Conservation (phyloP, 1,140 invertebrate genomes). For the Trichonephila clavata region DNA sequence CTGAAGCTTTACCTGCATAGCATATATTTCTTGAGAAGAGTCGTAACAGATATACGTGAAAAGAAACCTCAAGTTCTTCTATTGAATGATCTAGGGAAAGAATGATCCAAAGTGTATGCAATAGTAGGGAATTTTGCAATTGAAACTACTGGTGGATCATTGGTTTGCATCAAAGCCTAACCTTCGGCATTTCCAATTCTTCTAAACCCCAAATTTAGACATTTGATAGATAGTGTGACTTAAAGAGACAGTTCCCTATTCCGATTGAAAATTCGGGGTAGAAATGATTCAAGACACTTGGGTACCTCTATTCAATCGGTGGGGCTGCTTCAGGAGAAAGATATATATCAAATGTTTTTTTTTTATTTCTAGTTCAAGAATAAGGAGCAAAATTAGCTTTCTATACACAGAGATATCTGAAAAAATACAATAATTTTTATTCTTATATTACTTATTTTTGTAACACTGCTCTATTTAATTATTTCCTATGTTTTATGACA, state of each 20-base stretch:
- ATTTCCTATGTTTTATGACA: too few species aligned
- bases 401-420: too few species aligned
- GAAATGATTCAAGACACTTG: slow-evolving; percentile 46
- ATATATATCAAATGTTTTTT: too few species aligned
- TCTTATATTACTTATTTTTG: too few species aligned
- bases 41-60: slow-evolving; percentile 44
- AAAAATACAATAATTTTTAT: too few species aligned
- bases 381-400: too few species aligned
- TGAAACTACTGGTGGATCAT: slow-evolving; percentile 63
- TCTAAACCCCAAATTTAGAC: slow-evolving; percentile 64
- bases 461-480: too few species aligned
- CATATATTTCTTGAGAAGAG: slow-evolving; percentile 35
- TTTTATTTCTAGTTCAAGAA: too few species aligned
- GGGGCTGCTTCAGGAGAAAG: too few species aligned
- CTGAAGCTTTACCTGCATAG: neutral
- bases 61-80: slow-evolving; percentile 33
- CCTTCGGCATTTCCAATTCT: slow-evolving; percentile 38
- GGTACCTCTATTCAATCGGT: neutral
- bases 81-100: slow-evolving; percentile 22
- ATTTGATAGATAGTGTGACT: slow-evolving; percentile 65
- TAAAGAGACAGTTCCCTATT: slow-evolving; percentile 33
- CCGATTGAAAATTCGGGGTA: slow-evolving; percentile 31
- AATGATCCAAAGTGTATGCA: slow-evolving; percentile 40
- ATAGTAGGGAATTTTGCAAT: slow-evolving; percentile 44
- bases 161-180: slow-evolving; percentile 43